Base-by-base conservation (phyloP, 2,888 invertebrate genomes). In the Brachylomia viminalis region DNA sequence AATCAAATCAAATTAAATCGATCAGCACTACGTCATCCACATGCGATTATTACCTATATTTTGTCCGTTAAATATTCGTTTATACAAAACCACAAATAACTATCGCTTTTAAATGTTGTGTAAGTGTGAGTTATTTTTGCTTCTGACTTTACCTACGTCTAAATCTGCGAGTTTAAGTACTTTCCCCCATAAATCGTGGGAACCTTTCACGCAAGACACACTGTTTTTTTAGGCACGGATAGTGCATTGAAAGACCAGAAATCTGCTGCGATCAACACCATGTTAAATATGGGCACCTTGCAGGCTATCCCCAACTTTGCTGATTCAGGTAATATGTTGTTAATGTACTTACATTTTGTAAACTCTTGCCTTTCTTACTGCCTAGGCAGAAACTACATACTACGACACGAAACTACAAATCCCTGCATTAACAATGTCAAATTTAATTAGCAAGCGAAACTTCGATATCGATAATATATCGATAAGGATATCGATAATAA, bases 201-300 rank as follows among this genome's bases (percentile, higher is more conserved):
- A 84, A 84, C 84, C 87, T 85, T 88, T 87, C 82, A 72, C 77
- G 81, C n/a, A 71, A 81, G 84, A 92, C 89, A 88, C 73, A 86
- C 68, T 91, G 92, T 91, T 89, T 80, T 93, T 92, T 90, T 88
- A 95, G 95, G 93, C 71, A 94, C 93, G 77, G 90, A 88, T 78
- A 89, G 91, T 64, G 84, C 79, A 42, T 27, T 86, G 33, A 90
- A 78, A 67, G 91, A 91, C 65, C 91, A 89, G 49, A 93, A 90
- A 84, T 93, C 93, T n/a, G 89, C 91, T 3, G 92, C 90, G 11
- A 90, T 93, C 11, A 82, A 85, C 27, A 88, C 92, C 20, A 86
- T 90, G 0, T 64, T 89, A 33, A 89, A 91, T 64, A 80, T 87
- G 30, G 79, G 79, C 10, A 45, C 78, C 2, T 71, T 73, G 11